Conservation (phyloP, 2,113 vertebrate genomes). For the Ailurus styani region DNA sequence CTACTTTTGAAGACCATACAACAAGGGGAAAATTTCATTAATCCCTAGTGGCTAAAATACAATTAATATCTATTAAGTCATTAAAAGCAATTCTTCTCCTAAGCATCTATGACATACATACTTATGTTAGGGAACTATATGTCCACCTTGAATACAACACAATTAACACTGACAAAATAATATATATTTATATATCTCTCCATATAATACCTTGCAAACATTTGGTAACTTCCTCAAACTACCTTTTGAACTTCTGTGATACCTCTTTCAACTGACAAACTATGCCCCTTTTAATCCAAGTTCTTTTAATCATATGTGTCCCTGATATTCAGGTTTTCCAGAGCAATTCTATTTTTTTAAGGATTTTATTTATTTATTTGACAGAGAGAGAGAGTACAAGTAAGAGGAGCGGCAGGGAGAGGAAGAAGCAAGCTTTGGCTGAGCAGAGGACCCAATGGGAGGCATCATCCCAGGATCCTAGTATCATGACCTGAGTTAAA, state of each 20-base stretch:
- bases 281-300: neutral
- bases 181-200: neutral
- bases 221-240: neutral
- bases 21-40: neutral
- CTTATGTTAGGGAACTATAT: neutral
- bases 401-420: no score
- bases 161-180: neutral
- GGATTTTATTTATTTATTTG: no score
- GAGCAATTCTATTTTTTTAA: neutral
- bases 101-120: neutral
- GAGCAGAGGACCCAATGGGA: no score
- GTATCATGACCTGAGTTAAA: no score
- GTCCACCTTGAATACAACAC: neutral
- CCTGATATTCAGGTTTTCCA: neutral
- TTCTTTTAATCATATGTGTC: neutral
- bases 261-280: neutral
- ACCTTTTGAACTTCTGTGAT: neutral
- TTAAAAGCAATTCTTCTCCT: neutral
- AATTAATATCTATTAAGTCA: neutral
- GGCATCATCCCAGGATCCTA: no score
- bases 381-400: no score
- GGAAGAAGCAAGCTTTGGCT: no score
- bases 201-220: neutral
- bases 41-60: neutral
- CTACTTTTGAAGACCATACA: neutral